These are phyloP conservation scores for Sternotherus odoratus DNA, from an alignment of 2,797 vertebrate species.

Conservation along the genomic window DNA sequence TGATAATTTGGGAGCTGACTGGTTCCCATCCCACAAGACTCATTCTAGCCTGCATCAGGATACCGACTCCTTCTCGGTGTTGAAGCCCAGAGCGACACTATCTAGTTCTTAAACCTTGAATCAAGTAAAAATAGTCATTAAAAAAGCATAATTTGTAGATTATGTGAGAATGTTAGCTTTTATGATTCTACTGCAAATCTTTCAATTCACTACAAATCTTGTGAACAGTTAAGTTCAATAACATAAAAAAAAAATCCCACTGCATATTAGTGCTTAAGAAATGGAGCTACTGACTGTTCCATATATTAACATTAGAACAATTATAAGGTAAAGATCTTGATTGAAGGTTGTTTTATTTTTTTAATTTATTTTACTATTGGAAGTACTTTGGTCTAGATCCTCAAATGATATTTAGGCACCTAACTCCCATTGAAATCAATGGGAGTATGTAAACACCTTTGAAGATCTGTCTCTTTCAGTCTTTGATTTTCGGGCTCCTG, in stretches of 20 bases:
- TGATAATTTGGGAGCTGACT: too few species aligned
- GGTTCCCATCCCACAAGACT: too few species aligned
- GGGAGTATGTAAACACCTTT: not conserved
- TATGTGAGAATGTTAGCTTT: not conserved
- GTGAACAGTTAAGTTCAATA: not conserved
- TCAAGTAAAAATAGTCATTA: not conserved
- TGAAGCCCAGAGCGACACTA: not conserved
- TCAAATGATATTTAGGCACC: too few species aligned
- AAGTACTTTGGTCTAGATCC: not conserved
- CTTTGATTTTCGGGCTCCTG: not conserved
- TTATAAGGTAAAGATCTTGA: not conserved
- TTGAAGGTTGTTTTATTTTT: not conserved
- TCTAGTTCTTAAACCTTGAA: not conserved
- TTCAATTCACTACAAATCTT: not conserved
- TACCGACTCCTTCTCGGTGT: too few species aligned
- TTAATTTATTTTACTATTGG: not conserved
- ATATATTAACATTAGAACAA: not conserved
- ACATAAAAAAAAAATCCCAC: fast-evolving
- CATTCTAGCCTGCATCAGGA: too few species aligned
- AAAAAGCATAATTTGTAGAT: not conserved
- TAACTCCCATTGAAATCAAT: too few species aligned
- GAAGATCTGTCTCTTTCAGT: not conserved
- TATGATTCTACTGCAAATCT: not conserved
- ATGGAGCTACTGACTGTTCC: fast-evolving
- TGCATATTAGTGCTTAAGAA: not conserved